Evolutionary conservation across 2,888 invertebrate species (phyloP).

Genomic region (Scrobipalpa atriplicella): DNA sequence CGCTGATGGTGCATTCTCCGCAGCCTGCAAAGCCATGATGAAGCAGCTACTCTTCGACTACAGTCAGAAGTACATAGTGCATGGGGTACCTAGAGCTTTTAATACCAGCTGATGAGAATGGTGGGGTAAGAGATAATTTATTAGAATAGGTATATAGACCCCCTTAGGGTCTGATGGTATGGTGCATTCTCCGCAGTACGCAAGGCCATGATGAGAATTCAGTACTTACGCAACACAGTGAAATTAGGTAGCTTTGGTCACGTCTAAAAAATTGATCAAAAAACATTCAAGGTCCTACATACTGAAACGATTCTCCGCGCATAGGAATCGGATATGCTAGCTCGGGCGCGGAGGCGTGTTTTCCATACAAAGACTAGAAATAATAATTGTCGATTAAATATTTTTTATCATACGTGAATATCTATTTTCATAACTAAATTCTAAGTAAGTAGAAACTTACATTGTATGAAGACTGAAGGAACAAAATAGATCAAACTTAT

Average conservation of each 20-base stretch:
- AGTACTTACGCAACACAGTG: too few relatives aligned
- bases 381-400: too few relatives aligned
- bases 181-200: conserved; percentile 95
- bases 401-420: too few relatives aligned
- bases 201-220: conserved; percentile 91
- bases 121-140: conserved; percentile 81
- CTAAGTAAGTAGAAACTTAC: conserved; percentile 1
- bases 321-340: too few relatives aligned
- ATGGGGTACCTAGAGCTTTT: conserved; percentile 97
- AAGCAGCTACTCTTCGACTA: conserved; percentile 92
- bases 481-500: conserved; percentile 10
- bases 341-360: too few relatives aligned
- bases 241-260: too few relatives aligned
- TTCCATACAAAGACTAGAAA: too few relatives aligned
- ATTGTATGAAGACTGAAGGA: conserved; percentile 16
- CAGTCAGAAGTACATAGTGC: conserved; percentile 96
- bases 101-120: conserved; percentile 87
- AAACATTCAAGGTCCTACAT: too few relatives aligned
- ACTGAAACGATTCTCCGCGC: too few relatives aligned
- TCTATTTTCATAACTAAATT: too few relatives aligned
- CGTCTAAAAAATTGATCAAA: too few relatives aligned
- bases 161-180: conserved; percentile 98
- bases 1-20: conserved; percentile 98
- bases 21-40: conserved; percentile 91
- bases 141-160: too few relatives aligned